These are phyloP conservation scores for Eudasyphora cyanicolor DNA, from an alignment of 2,888 invertebrate genomes.

Conservation along the genomic window DNA sequence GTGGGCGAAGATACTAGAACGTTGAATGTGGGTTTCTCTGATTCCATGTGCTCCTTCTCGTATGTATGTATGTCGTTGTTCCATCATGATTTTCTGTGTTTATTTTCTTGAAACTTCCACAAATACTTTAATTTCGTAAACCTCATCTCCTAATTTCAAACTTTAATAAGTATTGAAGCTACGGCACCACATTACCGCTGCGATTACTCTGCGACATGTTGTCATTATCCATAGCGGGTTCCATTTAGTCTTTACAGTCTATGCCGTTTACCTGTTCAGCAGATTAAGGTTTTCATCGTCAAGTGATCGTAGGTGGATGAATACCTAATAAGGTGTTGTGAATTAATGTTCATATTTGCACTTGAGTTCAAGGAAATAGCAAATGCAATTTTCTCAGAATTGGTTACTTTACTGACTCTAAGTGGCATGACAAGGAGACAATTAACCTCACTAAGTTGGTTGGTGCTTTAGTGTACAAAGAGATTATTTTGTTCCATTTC, in stretches of 20 bases:
- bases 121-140: constrained; percentile 23
- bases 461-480: no score
- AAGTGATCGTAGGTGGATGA: no score
- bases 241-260: neutral
- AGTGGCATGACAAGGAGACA: neutral
- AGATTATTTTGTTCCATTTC: no score
- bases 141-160: constrained; percentile 17
- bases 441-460: no score
- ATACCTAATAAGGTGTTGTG: neutral
- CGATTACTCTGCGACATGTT: neutral
- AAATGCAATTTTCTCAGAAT: no score
- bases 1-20: neutral
- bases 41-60: neutral
- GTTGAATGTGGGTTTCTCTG: neutral
- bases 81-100: neutral
- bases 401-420: no score
- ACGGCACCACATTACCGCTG: neutral
- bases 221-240: neutral
- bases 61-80: neutral
- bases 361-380: neutral
- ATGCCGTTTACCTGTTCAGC: neutral
- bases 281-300: neutral
- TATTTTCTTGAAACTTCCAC: neutral
- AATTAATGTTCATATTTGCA: neutral
- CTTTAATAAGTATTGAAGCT: constrained; percentile 24